A percentile compares a stretch with the other conserved stretches of the same genome.
phyloP scores from a whole-genome alignment of 2,888 invertebrate species.

The Monoplex corrugatus region DNA sequence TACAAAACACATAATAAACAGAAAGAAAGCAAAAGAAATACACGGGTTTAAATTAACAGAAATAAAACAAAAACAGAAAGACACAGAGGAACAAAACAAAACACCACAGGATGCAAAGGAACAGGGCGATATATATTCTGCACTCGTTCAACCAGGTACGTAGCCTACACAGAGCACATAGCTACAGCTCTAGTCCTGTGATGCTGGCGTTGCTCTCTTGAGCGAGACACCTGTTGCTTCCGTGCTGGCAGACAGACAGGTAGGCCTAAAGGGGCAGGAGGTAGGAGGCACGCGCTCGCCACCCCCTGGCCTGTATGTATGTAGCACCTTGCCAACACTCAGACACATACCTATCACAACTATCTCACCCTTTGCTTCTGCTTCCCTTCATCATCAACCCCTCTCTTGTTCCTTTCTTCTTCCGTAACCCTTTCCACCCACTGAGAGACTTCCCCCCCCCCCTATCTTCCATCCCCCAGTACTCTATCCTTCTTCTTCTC shows the following conservation, averaged over 20 bases:
- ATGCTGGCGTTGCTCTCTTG: background rate
- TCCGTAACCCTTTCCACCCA: background rate
- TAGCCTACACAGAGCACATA: too few relatives aligned
- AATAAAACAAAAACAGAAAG: background rate
- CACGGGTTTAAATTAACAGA: too few relatives aligned
- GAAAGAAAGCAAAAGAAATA: too few relatives aligned
- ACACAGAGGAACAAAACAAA: background rate
- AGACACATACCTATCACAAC: slow-evolving; percentile 39
- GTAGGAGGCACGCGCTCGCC: slow-evolving; percentile 16
- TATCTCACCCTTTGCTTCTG: slow-evolving; percentile 27
- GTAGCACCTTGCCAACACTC: slow-evolving; percentile 33
- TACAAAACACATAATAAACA: too few relatives aligned
- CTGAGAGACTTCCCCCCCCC: background rate
- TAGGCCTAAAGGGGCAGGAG: too few relatives aligned
- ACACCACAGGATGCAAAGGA: background rate
- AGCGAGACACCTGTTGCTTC: slow-evolving; percentile 24
- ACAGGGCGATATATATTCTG: background rate
- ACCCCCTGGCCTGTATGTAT: background rate
- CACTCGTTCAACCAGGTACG: slow-evolving; percentile 21
- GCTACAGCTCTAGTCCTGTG: too few relatives aligned
- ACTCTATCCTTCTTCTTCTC: background rate
- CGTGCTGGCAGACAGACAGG: slow-evolving; percentile 4
- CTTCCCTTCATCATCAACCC: background rate
- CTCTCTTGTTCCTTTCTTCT: background rate
- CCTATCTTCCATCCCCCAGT: background rate